Evolutionary conservation across 2,113 vertebrate species (phyloP).

Genomic region (Lasiurus borealis): DNA sequence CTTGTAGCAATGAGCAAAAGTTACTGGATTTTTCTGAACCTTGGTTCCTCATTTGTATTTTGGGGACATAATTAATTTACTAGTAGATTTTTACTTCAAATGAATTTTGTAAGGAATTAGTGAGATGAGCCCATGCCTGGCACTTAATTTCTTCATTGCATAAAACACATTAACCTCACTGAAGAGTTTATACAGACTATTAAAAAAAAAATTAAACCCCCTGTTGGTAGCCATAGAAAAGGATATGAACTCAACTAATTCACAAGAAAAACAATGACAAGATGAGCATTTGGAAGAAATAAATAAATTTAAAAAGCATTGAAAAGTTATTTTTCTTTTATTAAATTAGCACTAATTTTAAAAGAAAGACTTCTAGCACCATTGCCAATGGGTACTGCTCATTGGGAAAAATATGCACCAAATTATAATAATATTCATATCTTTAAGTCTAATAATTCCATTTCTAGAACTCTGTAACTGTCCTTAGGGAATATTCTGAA

Average conservation of each 20-base stretch:
- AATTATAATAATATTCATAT: constrained; percentile 42
- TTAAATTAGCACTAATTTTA: constrained; percentile 28
- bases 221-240: constrained; percentile 22
- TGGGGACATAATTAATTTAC: constrained; percentile 31
- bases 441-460: not conserved
- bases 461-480: not conserved
- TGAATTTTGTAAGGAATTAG: constrained; percentile 58
- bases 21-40: constrained; percentile 46
- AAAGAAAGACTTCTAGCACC: not conserved
- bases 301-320: constrained; percentile 53
- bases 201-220: not conserved
- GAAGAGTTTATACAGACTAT: constrained; percentile 9
- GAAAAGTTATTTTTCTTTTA: constrained; percentile 21
- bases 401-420: constrained; percentile 1
- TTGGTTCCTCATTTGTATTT: constrained; percentile 4
- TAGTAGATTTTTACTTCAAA: constrained; percentile 49
- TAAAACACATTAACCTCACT: constrained; percentile 50
- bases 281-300: constrained; percentile 34
- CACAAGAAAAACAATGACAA: not conserved
- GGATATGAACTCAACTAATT: not conserved
- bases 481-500: constrained; percentile 6
- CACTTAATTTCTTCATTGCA: constrained; percentile 35
- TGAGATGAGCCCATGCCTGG: not conserved
- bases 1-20: not conserved
- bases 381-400: not conserved